These are phyloP conservation scores for Ifrita kowaldi DNA, from an alignment of 2,113 vertebrate genomes.

Conservation along the genomic window DNA sequence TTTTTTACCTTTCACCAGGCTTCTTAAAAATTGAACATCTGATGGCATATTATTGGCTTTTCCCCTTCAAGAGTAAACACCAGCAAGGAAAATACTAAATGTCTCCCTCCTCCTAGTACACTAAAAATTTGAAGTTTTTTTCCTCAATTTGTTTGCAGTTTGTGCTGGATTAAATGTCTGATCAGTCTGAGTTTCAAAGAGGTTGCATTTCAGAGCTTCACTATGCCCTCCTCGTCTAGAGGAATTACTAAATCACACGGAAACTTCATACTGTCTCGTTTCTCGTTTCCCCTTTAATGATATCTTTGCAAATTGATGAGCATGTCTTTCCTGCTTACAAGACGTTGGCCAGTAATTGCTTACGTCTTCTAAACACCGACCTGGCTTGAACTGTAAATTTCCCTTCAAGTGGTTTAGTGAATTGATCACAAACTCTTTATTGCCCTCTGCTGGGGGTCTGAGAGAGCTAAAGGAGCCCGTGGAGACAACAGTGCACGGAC, in stretches of 20 bases:
- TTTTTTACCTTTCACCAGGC: not conserved
- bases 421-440: conserved; percentile 27
- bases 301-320: conserved; percentile 39
- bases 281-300: conserved; percentile 33
- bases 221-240: conserved; percentile 3
- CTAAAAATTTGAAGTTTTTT: conserved; percentile 11
- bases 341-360: conserved; percentile 15
- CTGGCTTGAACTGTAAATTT: not conserved
- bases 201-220: not conserved
- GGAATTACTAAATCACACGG: conserved; percentile 16
- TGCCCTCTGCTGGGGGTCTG: conserved; percentile 68
- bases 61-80: not conserved
- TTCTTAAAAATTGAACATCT: not conserved
- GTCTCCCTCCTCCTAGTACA: not conserved
- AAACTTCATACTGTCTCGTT: conserved; percentile 37
- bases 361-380: not conserved
- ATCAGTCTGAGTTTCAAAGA: not conserved
- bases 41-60: not conserved
- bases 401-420: not conserved
- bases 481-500: fast-evolving
- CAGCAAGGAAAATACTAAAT: not conserved
- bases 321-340: conserved; percentile 22
- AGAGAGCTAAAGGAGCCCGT: not conserved
- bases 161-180: conserved; percentile 32
- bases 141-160: not conserved